Evolutionary conservation across 1,140 invertebrate genomes (phyloP), one percentile per base, ranked within the genome.

Genomic region (Hormaphis cornu): DNA sequence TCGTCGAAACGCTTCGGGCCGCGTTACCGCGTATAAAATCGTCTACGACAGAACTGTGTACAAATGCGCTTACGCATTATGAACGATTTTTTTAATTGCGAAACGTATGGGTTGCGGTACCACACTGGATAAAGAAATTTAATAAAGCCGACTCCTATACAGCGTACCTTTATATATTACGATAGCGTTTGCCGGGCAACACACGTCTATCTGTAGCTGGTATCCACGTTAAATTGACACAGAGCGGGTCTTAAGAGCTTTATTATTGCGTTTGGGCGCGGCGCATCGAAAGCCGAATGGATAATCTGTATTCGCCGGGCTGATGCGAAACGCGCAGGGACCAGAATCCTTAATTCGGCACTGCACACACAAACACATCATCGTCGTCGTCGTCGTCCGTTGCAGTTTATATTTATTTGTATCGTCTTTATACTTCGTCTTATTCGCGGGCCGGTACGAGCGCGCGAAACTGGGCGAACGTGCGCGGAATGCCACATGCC

Each of bases 231-330:
- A 66, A 66, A 66, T 66, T 50, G 44, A 50, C 61, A 66, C 24
- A 50, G n/a, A n/a, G n/a, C n/a, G n/a, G 61, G 61, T 66, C 61
- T 66, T 66, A 66, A 66, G 61, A 66, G 61, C 61, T 66, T 66
- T 66, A 66, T 66, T 50, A 66, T 66, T 66, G n/a, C n/a, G 61
- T 66, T 66, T 22, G 61, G 61, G 61, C 50, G 61, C 50, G 54
- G n/a, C 12, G 61, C 61, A 66, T 66, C 61, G 61, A 66, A 66
- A 66, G 61, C 44, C 50, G 61, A n/a, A n/a, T n/a, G n/a, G n/a
- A n/a, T n/a, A 66, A 66, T 66, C 61, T 66, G 61, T 66, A 66
- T 66, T 66, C 61, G 50, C 61, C 40, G 44, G 24, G 44, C 61
- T 48, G 61, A 66, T 48, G 42, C 61, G 42, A 66, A 50, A 66